A percentile compares a stretch with the other conserved stretches of the same genome.
These are phyloP conservation scores for Oceanodroma tethys DNA, from an alignment of 2,113 vertebrate genomes.

Conservation along the genomic window DNA sequence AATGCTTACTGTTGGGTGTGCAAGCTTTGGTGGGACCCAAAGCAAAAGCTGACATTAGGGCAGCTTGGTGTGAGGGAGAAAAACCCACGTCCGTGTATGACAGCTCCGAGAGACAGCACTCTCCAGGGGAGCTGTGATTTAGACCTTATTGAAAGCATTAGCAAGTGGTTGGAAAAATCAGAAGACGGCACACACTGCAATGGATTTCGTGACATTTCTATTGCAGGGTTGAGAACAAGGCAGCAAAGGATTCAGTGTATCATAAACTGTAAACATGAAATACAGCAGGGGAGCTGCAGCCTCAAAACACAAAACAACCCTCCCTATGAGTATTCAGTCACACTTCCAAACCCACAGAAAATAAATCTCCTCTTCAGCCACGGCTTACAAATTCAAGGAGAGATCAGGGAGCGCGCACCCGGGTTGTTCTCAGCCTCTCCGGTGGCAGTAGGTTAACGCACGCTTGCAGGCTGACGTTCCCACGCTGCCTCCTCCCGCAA, in stretches of 20 bases:
- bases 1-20: background rate
- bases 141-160: background rate
- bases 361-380: background rate
- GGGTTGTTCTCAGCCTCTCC: background rate
- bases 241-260: background rate
- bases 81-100: fast-evolving
- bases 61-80: background rate
- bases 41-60: background rate
- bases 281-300: constrained; percentile 38
- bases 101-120: background rate
- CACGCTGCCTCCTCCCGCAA: background rate
- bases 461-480: background rate
- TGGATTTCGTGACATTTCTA: constrained; percentile 29
- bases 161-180: background rate
- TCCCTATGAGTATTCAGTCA: background rate
- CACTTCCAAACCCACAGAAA: background rate
- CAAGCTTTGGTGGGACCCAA: background rate
- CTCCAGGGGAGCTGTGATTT: background rate
- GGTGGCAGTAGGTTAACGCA: background rate
- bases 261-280: constrained; percentile 11
- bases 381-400: background rate
- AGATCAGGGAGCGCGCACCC: background rate
- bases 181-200: background rate
- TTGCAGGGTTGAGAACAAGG: background rate
- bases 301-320: constrained; percentile 15